phyloP scores from a whole-genome alignment of 2,888 invertebrate species.

The Brachyopa scutellaris region DNA sequence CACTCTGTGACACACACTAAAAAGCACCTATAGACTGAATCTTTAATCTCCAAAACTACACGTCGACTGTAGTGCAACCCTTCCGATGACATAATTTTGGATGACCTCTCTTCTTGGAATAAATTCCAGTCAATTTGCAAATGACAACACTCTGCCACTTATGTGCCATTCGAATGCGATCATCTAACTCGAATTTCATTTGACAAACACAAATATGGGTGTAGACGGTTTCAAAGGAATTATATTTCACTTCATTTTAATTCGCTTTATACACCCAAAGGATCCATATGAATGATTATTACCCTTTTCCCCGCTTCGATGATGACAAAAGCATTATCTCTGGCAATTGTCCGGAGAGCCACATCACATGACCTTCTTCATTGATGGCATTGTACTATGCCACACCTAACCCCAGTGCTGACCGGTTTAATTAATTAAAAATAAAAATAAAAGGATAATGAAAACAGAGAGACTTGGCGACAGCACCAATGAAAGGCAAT shows the following conservation, averaged over 20 bases:
- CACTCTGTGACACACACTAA: too few species aligned
- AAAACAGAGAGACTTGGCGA: slow-evolving; percentile 16
- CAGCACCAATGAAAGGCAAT: slow-evolving; percentile 13
- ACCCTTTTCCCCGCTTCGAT: background rate
- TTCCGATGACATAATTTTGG: background rate
- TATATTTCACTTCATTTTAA: slow-evolving; percentile 23
- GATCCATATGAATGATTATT: slow-evolving; percentile 47
- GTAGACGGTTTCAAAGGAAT: slow-evolving; percentile 40
- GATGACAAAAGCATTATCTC: slow-evolving; percentile 39
- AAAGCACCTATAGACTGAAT: too few species aligned
- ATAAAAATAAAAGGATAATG: slow-evolving; percentile 24
- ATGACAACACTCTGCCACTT: background rate
- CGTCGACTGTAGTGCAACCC: too few species aligned
- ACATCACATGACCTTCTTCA: slow-evolving; percentile 56
- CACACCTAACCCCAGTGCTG: slow-evolving; percentile 41
- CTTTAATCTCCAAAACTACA: too few species aligned
- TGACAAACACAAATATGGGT: slow-evolving; percentile 35
- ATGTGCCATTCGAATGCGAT: slow-evolving; percentile 24
- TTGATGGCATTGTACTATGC: slow-evolving; percentile 45
- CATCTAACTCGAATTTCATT: slow-evolving; percentile 42
- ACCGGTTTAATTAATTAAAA: slow-evolving; percentile 60
- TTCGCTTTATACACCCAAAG: slow-evolving; percentile 14
- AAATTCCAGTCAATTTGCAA: background rate
- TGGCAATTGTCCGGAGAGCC: slow-evolving; percentile 17
- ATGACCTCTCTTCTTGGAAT: background rate